phyloP scores from a whole-genome alignment of 2,113 vertebrate genomes.

The Pelecanoides urinatrix region DNA sequence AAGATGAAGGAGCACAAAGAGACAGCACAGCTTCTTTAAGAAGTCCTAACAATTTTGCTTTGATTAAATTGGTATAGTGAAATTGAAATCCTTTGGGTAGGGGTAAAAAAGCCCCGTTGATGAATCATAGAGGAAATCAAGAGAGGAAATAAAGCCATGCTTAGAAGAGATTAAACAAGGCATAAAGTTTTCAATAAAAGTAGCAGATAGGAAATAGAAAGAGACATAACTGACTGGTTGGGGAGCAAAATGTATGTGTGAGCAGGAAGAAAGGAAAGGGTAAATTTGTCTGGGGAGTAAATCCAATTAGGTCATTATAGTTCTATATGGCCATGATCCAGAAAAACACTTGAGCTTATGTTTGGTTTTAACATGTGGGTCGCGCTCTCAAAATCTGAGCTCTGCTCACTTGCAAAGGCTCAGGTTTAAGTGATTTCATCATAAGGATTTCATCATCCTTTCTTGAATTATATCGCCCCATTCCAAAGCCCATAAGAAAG shows the following conservation, averaged over 20 bases:
- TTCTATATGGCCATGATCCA: neutral
- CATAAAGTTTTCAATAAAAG: neutral
- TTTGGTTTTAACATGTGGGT: neutral
- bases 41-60: slow-evolving; percentile 10
- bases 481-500: neutral
- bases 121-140: neutral
- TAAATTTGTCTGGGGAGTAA: neutral
- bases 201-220: neutral
- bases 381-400: neutral
- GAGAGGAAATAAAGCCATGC: neutral
- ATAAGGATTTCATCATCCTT: too few relatives aligned
- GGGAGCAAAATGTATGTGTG: neutral
- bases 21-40: neutral
- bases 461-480: neutral
- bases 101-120: neutral
- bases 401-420: neutral
- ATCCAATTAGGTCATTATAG: neutral
- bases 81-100: slow-evolving; percentile 1
- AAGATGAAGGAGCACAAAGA: neutral
- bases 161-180: neutral
- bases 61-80: neutral
- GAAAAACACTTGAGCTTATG: neutral
- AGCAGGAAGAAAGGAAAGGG: neutral
- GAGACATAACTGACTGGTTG: neutral
- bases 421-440: neutral